Evolutionary conservation across 2,113 vertebrate genomes (phyloP), one percentile per base, ranked within the genome.

Genomic region (western clawed frog (Xenopus tropicalis)): DNA sequence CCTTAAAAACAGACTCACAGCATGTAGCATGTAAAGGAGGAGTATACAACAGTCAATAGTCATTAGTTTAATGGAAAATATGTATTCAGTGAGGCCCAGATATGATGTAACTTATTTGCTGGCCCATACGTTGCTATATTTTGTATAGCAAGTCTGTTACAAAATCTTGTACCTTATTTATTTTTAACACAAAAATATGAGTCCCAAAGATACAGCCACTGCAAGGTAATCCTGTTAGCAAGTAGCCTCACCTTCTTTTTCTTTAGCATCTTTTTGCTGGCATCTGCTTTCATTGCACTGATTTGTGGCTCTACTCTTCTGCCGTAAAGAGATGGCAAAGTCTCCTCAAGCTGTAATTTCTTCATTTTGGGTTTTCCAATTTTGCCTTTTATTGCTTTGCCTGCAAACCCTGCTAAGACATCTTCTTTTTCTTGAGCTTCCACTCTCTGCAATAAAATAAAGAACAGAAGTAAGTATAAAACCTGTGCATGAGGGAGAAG

Each of bases 311-410:
- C 92, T 80, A 99, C 87, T 82, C 96, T 90, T 72, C 97, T 94
- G 4, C 94, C 97, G 42, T 90, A 97, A 0, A 94, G 94, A 1
- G 97, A 98, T 0, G 97, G 97, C 89, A 97, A 76, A 0, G 96
- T 98, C 86, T 99, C 97, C 82, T 97, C 96, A 80, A 98, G 77
- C 37, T 96, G 94, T 81, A 98, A 79, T 83, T 95, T 98, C 90
- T 96, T 98, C 56, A 88, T 89, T 83, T 98, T 99, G 61, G 95
- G 94, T 84, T 98, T 98, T 61, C 97, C 97, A 75, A 98, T 91
- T 89, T 98, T 98, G n/a, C 96, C 96, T 85, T 98, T 99, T 78
- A 99, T 89, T 79, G 96, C 85, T 83, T 95, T 98, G 73, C 93
- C 86, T 77, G 84, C 82, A 82, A 89, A 92, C 7, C 96, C 96